Base-by-base conservation (phyloP, 2,888 invertebrate genomes). In the Chydorus sphaericus region DNA sequence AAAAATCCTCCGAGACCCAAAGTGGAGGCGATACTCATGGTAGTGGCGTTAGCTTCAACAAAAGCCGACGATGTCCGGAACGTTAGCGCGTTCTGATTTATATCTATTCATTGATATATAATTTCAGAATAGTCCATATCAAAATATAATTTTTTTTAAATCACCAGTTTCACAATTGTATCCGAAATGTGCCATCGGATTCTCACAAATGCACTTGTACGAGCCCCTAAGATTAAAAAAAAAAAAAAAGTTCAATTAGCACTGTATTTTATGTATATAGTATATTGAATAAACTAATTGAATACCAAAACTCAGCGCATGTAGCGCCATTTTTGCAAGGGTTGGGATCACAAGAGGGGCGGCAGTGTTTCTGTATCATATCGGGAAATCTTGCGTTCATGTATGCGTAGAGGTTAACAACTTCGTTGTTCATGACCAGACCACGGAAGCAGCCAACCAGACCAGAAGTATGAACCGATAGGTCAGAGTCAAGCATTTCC, bases 381-480 rank as follows among this genome's bases (percentile, higher is more conserved):
- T 90, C 91, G 51, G 86, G 87, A 55, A 90, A 71, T 71, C 90
- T 89, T 30, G 89, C 89, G 38, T 88, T 87, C 85, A 87, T 89
- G 69, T 90, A 90, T 62, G 86, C 87, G 71, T 90, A 87, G 61
- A 94, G 86, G 66, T 92, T 89, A 39, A 92, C 73, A 60, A 90
- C 84, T 73, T 87, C 86, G 18, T 89, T 88, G 66, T 93, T 93
- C 23, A 93, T 90, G 0, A 90, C 87, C 53, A 93, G 73, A 5
- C 92, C 92, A 63, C 92, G 79, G 70, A 93, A 90, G 70, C 94
- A 94, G 26, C 94, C 94, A 62, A 92, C 91, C 20, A 93, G 75
- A 6, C 93, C 91, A 72, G 88, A 86, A 62, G 29, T 54, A 26
- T 54, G 44, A 18, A 83, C 82, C 1, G 89, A 86, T 1, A 85